Percentiles rank a stretch among this genome's conserved stretches.
phyloP scores from a whole-genome alignment of 2,888 invertebrate genomes.

The Taphrorychus bicolor region DNA sequence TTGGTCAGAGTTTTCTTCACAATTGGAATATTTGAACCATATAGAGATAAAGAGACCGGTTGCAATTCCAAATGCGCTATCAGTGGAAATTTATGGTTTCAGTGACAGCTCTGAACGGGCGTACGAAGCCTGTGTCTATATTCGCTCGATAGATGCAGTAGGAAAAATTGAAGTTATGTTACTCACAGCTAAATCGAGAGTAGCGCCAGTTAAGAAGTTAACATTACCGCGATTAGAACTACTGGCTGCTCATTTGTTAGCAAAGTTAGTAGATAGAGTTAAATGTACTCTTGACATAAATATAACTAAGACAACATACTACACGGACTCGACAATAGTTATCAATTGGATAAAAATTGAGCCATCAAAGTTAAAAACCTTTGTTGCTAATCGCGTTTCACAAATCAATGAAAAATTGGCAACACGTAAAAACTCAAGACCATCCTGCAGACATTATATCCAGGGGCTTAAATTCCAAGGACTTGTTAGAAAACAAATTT shows the following conservation, averaged over 20 bases:
- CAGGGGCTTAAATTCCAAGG: neutral
- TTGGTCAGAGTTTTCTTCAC: slow-evolving; percentile 10
- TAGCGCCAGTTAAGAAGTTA: slow-evolving; percentile 44
- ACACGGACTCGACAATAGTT: slow-evolving; percentile 34
- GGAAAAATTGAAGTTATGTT: slow-evolving; percentile 6
- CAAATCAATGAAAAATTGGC: slow-evolving; percentile 17
- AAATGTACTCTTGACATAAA: slow-evolving; percentile 17
- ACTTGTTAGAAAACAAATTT: neutral
- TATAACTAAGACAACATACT: slow-evolving; percentile 15
- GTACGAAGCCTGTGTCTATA: slow-evolving; percentile 46
- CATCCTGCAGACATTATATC: slow-evolving; percentile 37
- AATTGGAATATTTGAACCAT: slow-evolving; percentile 10
- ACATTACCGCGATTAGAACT: slow-evolving; percentile 45
- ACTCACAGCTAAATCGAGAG: slow-evolving; percentile 48
- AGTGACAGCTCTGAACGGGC: slow-evolving; percentile 42
- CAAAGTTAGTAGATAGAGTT: slow-evolving; percentile 28
- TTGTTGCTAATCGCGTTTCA: slow-evolving; percentile 32
- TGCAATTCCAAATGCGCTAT: neutral
- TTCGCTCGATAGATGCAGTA: slow-evolving; percentile 31
- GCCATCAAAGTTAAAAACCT: slow-evolving; percentile 15
- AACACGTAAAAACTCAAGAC: slow-evolving; percentile 13
- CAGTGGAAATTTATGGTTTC: slow-evolving; percentile 43
- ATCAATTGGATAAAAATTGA: slow-evolving; percentile 19
- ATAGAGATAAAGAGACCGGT: slow-evolving; percentile 1
- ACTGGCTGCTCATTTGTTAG: slow-evolving; percentile 39